Base-by-base conservation (phyloP, 2,888 invertebrate genomes). In the Megaustenia siamemsis region DNA sequence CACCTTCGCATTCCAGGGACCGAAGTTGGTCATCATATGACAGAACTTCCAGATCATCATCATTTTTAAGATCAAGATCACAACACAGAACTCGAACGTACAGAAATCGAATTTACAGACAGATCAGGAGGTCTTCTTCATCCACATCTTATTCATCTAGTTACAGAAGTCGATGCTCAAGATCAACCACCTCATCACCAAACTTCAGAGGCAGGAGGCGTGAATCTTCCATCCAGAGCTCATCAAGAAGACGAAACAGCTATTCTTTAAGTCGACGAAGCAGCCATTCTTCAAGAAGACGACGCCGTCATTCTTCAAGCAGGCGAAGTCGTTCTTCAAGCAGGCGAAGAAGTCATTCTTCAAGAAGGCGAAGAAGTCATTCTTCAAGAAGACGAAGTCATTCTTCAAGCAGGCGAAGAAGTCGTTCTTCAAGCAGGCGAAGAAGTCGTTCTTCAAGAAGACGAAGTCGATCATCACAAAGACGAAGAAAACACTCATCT, bases 11-110 rank as follows among this genome's bases (percentile, higher is more conserved):
- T 45, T 71, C 71, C 24, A 77, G 76, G 40, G n/a, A 60, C 0
- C 28, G 49, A 73, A 76, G 76, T 38, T 76, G 24, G n/a, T 71
- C 71, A n/a, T 45, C 71, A 45, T 49, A 45, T 8, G 32, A 68
- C 21, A 28, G 35, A 12, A 43, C n/a, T 28, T 24, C 38, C 5
- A 53, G 81, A 3, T 56, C 66, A 15, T 81, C 81, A 3, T 71
- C 81, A 10, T 56, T 28, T 8, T 15, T 21, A 56, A 56, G 10
- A 35, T 38, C 24, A 45, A 63, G 38, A 35, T 4, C 43, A 24
- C 38, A 32, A 10, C 32, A 79, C 32, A 63, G 79, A 43, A 28
- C 8, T 21, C 66, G 68, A 66, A 24, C 10, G 6, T 32, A 24
- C 18, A 68, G 68, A 43, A 28, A 12, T 21, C 66, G 68, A 66